Evolutionary conservation across 2,888 invertebrate species (phyloP), one percentile per base, ranked within the genome.

Genomic region (Hyppa rectilinea): DNA sequence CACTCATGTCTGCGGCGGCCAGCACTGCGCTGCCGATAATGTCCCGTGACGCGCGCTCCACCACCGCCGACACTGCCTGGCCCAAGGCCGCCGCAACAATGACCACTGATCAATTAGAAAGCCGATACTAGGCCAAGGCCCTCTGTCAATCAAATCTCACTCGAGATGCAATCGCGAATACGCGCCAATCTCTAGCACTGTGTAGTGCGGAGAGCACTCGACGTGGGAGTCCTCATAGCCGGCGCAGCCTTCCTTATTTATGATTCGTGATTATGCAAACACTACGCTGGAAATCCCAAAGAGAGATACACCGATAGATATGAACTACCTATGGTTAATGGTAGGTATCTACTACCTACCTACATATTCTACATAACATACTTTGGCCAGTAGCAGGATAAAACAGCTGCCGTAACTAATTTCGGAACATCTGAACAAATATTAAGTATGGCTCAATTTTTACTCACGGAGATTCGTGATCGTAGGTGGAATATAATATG

Each of bases 61-160:
- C 63, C 60, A 29, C 70, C 14, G 52, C 60, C 65, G 26, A n/a
- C 62, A 71, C 75, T 73, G 75, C 67, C 17, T n/a, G 55, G 59
- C 59, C 59, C 53, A 55, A 55, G 53, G 29, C 17, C 55, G 31
- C 66, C 75, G 64, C 61, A 67, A 81, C 87, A 83, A 85, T 87
- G 78, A 70, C 84, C 45, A 66, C 63, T 71, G 80, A 82, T 82
- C 76, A 74, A 81, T 84, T 85, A 83, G 87, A 87, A 87, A 87
- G 87, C 87, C 63, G 69, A 78, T 80, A 82, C 75, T 77, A 63
- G 86, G 84, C 83, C 89, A 87, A 81, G 89, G 88, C 65, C 75
- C 52, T 43, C 60, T 84, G 81, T 84, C 83, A 81, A 84, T 84
- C 82, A 79, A 82, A 76, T 59, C 82, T 68, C 70, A 58, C 40